Conservation (phyloP, 2,888 invertebrate species). For the Pasiphila rectangulata region DNA sequence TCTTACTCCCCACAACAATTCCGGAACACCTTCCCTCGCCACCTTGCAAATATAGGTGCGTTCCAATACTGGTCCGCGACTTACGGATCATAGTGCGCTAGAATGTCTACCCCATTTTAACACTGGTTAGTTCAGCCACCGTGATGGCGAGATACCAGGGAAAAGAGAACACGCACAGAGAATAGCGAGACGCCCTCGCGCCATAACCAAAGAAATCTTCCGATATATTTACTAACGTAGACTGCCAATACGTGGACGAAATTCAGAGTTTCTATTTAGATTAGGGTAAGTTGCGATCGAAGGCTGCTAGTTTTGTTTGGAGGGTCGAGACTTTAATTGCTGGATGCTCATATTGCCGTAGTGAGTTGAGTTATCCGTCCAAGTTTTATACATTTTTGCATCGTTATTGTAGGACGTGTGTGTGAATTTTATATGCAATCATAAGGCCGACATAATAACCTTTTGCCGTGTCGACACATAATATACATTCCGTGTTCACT, state of each 20-base stretch:
- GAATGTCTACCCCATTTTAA: slow-evolving; percentile 26
- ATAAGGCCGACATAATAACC: not conserved
- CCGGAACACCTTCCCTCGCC: slow-evolving; percentile 54
- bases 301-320: slow-evolving; percentile 64
- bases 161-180: not conserved
- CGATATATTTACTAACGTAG: slow-evolving; percentile 44
- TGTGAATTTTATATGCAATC: slow-evolving; percentile 36
- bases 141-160: not conserved
- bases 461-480: slow-evolving; percentile 4
- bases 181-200: slow-evolving; percentile 34
- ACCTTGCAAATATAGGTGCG: slow-evolving; percentile 58
- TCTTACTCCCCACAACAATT: slow-evolving; percentile 55
- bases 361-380: slow-evolving; percentile 81
- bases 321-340: slow-evolving; percentile 51
- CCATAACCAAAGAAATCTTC: slow-evolving; percentile 66
- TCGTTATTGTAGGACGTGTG: slow-evolving; percentile 49
- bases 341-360: slow-evolving; percentile 78
- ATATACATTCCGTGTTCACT: slow-evolving; percentile 1
- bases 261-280: slow-evolving; percentile 63
- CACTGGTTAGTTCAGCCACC: slow-evolving; percentile 12
- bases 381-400: slow-evolving; percentile 75
- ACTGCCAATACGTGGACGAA: slow-evolving; percentile 53
- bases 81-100: slow-evolving; percentile 43
- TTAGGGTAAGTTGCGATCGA: slow-evolving; percentile 52
- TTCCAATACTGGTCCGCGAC: slow-evolving; percentile 28